Conservation (phyloP, 2,797 vertebrate species). For the Allenopithecus nigroviridis region DNA sequence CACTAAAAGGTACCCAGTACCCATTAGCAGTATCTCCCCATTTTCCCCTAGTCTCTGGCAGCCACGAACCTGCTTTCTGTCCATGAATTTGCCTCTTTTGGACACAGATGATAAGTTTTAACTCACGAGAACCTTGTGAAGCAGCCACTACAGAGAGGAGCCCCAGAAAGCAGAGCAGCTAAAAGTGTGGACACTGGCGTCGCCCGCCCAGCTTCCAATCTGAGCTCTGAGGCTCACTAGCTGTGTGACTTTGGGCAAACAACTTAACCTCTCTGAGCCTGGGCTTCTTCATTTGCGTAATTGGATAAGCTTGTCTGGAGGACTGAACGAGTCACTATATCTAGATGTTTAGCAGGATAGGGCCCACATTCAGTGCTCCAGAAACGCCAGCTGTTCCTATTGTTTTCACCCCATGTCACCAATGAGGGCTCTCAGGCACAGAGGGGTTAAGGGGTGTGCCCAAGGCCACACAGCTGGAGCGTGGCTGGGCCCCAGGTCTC, state of each 20-base stretch:
- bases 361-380: not conserved
- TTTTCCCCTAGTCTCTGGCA: not conserved
- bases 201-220: not conserved
- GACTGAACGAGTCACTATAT: not conserved
- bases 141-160: not conserved
- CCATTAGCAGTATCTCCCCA: not conserved
- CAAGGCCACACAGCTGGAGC: not conserved
- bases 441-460: not conserved
- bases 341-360: not conserved
- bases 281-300: not conserved
- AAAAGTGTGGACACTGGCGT: not conserved
- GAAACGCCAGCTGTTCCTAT: not conserved
- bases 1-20: not conserved
- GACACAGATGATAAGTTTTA: not conserved
- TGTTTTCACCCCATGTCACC: not conserved
- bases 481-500: conserved; percentile 40
- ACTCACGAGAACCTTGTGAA: not conserved
- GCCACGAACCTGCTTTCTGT: not conserved
- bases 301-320: not conserved
- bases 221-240: not conserved
- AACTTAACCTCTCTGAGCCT: not conserved
- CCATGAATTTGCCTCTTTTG: not conserved
- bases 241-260: not conserved
- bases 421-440: not conserved
- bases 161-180: not conserved